These are phyloP conservation scores for Heteromurus nitidus DNA, from an alignment of 2,888 invertebrate genomes.

Conservation along the genomic window DNA sequence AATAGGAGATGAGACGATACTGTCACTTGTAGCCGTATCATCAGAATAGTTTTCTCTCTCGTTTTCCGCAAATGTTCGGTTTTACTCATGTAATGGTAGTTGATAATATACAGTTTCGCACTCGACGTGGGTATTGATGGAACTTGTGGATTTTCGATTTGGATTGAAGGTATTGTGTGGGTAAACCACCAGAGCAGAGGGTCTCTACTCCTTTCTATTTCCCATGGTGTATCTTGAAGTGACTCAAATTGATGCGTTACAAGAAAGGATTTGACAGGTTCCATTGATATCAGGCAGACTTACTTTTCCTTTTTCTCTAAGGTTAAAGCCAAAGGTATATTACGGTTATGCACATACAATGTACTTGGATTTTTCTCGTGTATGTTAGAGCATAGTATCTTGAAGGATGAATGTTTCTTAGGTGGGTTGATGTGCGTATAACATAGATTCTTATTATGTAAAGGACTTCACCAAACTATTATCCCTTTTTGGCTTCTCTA, in stretches of 20 bases:
- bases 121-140: constrained; percentile 12
- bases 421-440: too few relatives aligned
- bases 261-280: constrained; percentile 39
- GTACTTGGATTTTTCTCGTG: too few relatives aligned
- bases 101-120: too few relatives aligned
- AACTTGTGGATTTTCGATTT: constrained; percentile 49
- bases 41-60: constrained; percentile 8
- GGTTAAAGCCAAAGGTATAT: too few relatives aligned
- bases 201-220: constrained; percentile 5
- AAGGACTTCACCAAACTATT: not conserved
- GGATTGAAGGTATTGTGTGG: constrained; percentile 6
- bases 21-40: constrained; percentile 1
- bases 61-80: constrained; percentile 8
- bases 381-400: too few relatives aligned
- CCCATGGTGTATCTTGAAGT: not conserved
- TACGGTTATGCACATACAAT: too few relatives aligned
- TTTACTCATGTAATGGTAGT: not conserved
- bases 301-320: too few relatives aligned
- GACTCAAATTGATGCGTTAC: constrained; percentile 45
- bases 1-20: too few relatives aligned
- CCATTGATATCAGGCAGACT: constrained; percentile 26
- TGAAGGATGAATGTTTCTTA: too few relatives aligned
- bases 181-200: too few relatives aligned
- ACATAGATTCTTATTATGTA: too few relatives aligned
- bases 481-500: not conserved